Evolutionary conservation across 1,140 invertebrate genomes (phyloP).

Genomic region (Geopemphigus sp.): DNA sequence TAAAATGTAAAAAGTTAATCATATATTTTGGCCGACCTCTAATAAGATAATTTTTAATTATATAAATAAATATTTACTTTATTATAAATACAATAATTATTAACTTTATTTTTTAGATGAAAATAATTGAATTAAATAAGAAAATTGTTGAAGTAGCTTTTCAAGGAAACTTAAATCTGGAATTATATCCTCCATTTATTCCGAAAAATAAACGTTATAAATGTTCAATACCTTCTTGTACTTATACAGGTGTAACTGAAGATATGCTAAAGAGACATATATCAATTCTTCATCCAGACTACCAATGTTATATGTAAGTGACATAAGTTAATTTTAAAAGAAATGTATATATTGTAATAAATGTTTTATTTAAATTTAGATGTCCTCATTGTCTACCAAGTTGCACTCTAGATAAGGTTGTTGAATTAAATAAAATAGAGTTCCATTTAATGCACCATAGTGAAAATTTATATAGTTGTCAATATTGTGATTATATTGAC

Average conservation of each 20-base stretch:
- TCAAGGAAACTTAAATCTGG: background rate
- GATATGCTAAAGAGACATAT: slow-evolving; percentile 25
- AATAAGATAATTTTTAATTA: no score
- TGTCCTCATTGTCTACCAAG: slow-evolving; percentile 11
- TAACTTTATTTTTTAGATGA: slow-evolving; percentile 20
- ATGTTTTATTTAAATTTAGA: background rate
- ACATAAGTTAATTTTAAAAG: background rate
- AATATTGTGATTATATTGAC: slow-evolving; percentile 33
- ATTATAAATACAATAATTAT: background rate
- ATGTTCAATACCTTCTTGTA: slow-evolving; percentile 12
- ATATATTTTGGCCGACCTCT: no score
- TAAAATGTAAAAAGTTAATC: no score
- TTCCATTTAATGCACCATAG: slow-evolving; percentile 32
- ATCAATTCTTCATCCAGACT: background rate
- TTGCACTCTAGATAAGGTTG: background rate
- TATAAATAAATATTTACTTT: no score
- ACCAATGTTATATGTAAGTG: background rate
- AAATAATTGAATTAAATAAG: slow-evolving; percentile 17
- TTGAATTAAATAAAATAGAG: slow-evolving; percentile 13
- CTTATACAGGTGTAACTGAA: background rate
- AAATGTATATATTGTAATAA: background rate
- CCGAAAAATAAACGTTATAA: background rate
- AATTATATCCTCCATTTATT: background rate
- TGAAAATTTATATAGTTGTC: slow-evolving; percentile 22
- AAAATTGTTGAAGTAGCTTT: slow-evolving; percentile 29